phyloP scores from a whole-genome alignment of 2,113 vertebrate genomes.

The Oncorhynchus gorbuscha region DNA sequence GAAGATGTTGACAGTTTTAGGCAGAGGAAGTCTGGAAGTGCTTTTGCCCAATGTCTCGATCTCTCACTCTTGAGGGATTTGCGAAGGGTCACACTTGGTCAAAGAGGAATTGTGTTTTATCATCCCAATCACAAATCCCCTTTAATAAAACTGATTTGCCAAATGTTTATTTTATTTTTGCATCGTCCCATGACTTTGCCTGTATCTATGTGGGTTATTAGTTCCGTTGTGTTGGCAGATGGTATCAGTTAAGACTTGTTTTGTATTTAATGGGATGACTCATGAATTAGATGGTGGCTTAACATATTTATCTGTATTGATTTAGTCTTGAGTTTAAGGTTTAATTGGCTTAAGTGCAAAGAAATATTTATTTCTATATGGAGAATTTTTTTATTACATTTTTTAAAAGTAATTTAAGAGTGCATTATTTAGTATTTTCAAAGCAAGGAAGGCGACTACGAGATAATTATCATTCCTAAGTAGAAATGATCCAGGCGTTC shows the following conservation, averaged over 20 bases:
- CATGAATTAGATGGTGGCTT: slow-evolving; percentile 47
- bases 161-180: slow-evolving; percentile 45
- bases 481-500: neutral
- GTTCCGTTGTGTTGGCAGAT: slow-evolving; percentile 44
- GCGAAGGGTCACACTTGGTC: too few species aligned
- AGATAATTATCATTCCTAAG: slow-evolving; percentile 14
- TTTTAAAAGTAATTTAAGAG: slow-evolving; percentile 43
- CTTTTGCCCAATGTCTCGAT: neutral
- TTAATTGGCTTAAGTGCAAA: slow-evolving; percentile 14
- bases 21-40: too few species aligned
- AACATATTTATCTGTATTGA: slow-evolving; percentile 63
- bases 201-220: slow-evolving; percentile 61
- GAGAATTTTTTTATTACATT: slow-evolving; percentile 48
- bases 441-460: neutral
- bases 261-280: slow-evolving; percentile 45
- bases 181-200: slow-evolving; percentile 57
- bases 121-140: slow-evolving; percentile 44
- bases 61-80: neutral
- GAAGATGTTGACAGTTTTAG: too few species aligned
- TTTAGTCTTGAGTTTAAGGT: slow-evolving; percentile 62
- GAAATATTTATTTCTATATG: slow-evolving; percentile 72
- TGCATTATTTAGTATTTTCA: slow-evolving; percentile 20
- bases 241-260: slow-evolving; percentile 51
- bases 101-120: neutral
- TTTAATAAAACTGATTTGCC: slow-evolving; percentile 38